These are phyloP conservation scores for Bombycilla garrulus DNA, from an alignment of 2,113 vertebrate genomes.

Conservation along the genomic window DNA sequence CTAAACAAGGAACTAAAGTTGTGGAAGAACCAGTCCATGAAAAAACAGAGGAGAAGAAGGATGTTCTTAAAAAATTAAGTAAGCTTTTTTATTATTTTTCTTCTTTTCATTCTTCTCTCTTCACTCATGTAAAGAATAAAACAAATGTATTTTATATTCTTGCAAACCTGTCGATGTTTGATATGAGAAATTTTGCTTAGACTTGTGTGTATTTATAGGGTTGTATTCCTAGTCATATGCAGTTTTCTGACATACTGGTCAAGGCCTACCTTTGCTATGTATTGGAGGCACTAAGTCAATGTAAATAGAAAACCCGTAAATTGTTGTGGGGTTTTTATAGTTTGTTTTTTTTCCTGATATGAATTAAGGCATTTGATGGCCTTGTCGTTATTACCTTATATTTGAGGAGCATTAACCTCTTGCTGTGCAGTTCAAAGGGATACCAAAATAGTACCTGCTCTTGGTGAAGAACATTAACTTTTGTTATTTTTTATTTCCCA, in stretches of 20 bases:
- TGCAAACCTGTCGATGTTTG: not conserved
- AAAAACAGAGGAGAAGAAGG: conserved; percentile 82
- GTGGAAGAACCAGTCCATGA: conserved; percentile 69
- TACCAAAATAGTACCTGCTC: not conserved
- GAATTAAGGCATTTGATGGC: not conserved
- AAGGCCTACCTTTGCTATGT: not conserved
- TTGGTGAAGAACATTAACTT: not conserved
- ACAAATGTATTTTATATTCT: not conserved
- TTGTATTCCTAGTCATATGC: not conserved
- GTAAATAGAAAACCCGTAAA: not conserved
- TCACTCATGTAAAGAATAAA: not conserved
- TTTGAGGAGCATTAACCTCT: not conserved
- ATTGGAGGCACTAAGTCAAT: not conserved
- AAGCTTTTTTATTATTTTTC: not conserved
- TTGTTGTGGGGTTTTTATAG: not conserved
- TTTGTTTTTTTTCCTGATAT: no score
- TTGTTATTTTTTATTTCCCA: not conserved
- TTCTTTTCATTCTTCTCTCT: not conserved
- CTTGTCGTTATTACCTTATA: not conserved
- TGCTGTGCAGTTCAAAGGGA: not conserved
- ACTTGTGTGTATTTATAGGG: not conserved
- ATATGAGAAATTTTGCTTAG: not conserved
- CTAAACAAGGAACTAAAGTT: conserved; percentile 75
- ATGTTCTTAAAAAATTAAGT: conserved; percentile 78
- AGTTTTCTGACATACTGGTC: not conserved